These are phyloP conservation scores for Dermochelys coriacea DNA, from an alignment of 2,797 vertebrate genomes.

Conservation along the genomic window DNA sequence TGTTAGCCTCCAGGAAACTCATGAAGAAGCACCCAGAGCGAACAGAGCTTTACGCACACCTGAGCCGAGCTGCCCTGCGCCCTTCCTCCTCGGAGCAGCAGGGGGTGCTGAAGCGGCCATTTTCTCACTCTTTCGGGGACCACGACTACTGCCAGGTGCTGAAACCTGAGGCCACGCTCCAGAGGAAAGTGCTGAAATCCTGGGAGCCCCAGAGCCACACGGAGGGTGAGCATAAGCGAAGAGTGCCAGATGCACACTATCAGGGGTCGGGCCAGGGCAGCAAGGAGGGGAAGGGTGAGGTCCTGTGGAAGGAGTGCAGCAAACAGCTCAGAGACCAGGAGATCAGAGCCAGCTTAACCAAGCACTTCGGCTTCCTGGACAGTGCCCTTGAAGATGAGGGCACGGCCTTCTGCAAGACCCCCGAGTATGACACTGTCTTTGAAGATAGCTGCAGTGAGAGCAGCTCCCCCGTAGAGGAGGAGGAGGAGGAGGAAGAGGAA, in stretches of 20 bases:
- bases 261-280: conserved; percentile 12
- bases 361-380: conserved; percentile 86
- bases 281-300: conserved; percentile 21
- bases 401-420: conserved; percentile 79
- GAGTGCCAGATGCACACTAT: conserved; percentile 49
- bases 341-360: conserved; percentile 87
- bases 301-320: conserved; percentile 63
- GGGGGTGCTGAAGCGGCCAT: conserved; percentile 79
- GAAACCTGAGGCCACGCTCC: conserved; percentile 79
- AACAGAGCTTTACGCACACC: conserved; percentile 95
- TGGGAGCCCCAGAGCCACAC: conserved; percentile 75
- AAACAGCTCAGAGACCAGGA: conserved; percentile 85
- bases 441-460: conserved; percentile 85
- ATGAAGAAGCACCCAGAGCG: conserved; percentile 91
- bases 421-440: conserved; percentile 81
- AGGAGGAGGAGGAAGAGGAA: conserved; percentile 71
- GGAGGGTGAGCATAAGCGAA: conserved; percentile 75
- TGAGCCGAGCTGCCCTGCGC: conserved; percentile 80
- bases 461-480: conserved; percentile 74
- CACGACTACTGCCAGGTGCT: conserved; percentile 96
- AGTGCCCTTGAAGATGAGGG: conserved; percentile 79
- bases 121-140: conserved; percentile 91
- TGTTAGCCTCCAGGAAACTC: conserved; percentile 73
- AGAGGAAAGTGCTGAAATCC: conserved; percentile 84
- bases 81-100: conserved; percentile 70